Conservation (phyloP, 2,113 vertebrate genomes). For the Antennarius striatus region DNA sequence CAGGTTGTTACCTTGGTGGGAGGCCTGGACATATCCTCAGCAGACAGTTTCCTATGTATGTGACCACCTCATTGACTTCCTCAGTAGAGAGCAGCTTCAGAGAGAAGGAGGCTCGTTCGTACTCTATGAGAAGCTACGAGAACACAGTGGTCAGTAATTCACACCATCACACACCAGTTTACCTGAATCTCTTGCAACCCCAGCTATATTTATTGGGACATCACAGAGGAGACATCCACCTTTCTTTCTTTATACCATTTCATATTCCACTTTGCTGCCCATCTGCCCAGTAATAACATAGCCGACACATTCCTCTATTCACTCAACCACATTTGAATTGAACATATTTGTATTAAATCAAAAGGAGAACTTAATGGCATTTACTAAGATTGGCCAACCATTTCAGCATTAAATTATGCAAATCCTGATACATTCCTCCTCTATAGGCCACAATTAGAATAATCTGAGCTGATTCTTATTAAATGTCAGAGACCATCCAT, state of each 20-base stretch:
- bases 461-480: constrained; percentile 43
- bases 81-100: constrained; percentile 89
- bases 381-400: constrained; percentile 22
- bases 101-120: constrained; percentile 87
- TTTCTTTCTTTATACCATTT: not conserved
- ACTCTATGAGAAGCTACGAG: constrained; percentile 88
- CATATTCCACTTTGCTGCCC: not conserved
- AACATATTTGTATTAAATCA: constrained; percentile 14
- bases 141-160: constrained; percentile 21
- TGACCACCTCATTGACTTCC: constrained; percentile 91
- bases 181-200: not conserved
- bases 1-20: constrained; percentile 83
- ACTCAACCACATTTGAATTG: constrained; percentile 6
- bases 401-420: constrained; percentile 44
- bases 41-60: constrained; percentile 90
- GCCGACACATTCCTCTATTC: not conserved
- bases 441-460: constrained; percentile 55
- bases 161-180: not conserved
- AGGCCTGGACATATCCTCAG: constrained; percentile 91
- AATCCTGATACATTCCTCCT: constrained; percentile 31
- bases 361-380: constrained; percentile 38
- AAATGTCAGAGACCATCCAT: constrained; percentile 29
- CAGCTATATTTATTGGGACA: not conserved
- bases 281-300: not conserved
- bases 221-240: too few relatives aligned